Evolutionary conservation across 2,888 invertebrate species (phyloP), one percentile per base, ranked within the genome.

Genomic region (Colletes collaris): DNA sequence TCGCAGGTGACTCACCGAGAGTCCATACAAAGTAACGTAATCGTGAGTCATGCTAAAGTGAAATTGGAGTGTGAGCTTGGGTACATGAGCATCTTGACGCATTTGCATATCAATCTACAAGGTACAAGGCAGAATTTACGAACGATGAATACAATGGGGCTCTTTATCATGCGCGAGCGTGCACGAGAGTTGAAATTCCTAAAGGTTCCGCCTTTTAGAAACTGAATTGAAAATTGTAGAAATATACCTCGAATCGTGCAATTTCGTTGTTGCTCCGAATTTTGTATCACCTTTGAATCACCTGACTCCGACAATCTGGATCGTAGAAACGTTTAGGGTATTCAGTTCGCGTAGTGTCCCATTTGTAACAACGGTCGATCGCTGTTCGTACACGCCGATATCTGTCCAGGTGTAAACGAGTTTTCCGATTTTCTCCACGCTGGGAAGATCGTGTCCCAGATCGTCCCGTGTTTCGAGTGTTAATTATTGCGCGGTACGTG

Each of bases 391-490:
- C 44, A 60, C 53, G 40, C 40, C 60, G 65, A 56, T 60, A 62
- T 50, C 65, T 58, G 56, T 81, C 65, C 74, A 60, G 56, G 49
- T 35, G 53, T 75, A 77, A 83, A 85, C 83, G 63, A 74, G 83
- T 85, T 85, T 75, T 67, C 69, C 64, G 78, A 71, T 83, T 81
- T 81, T 82, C 82, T 81, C 78, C 16, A 16, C 58, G 56, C 49
- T 66, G 59, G 72, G 69, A 73, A 81, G 77, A 85, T 85, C 71
- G 76, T 68, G 85, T 63, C 74, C 77, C 62, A 77, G 81, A 81
- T 83, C 71, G 55, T 67, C 49, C 27, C 27, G 10, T 59, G 59
- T 46, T 46, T 56, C 69, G 60, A 64, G 73, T 76, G 85, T 77
- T 77, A 72, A 69, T 83, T 77, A 81, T 72, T 67, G 81, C 40